Percentiles rank a stretch among this genome's conserved stretches.
Evolutionary conservation across 1,140 invertebrate species (phyloP).

Genomic region (Drosophila eugracilis): DNA sequence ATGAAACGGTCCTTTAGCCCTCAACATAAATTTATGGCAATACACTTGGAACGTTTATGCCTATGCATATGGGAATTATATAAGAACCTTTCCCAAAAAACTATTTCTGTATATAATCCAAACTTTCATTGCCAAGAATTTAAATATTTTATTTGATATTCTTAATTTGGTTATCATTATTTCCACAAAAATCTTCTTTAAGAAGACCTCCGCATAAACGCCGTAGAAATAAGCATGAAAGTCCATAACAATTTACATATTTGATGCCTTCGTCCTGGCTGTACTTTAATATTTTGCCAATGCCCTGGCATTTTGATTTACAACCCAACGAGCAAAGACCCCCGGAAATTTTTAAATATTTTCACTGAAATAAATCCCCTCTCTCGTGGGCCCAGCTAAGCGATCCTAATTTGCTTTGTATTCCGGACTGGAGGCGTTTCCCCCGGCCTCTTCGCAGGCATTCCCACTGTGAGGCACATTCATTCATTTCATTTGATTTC

Average conservation of each 20-base stretch:
- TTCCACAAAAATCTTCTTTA: not conserved
- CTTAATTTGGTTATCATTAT: not conserved
- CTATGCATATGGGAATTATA: not conserved
- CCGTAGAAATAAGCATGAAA: not conserved
- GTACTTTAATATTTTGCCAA: constrained; percentile 58
- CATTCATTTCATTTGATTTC: constrained; percentile 77
- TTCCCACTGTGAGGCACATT: constrained; percentile 38
- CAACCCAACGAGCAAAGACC: constrained; percentile 45
- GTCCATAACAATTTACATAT: constrained; percentile 64
- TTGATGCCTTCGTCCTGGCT: constrained; percentile 51
- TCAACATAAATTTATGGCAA: constrained; percentile 51
- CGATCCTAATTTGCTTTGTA: constrained; percentile 53
- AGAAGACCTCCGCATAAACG: not conserved
- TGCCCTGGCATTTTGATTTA: constrained; percentile 75
- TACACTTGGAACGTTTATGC: constrained; percentile 6
- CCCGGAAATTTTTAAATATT: constrained; percentile 60
- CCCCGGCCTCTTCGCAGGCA: constrained; percentile 29
- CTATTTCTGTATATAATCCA: no score
- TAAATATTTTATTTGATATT: not conserved
- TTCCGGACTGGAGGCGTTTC: constrained; percentile 36
- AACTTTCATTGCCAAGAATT: not conserved
- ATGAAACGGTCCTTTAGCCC: constrained; percentile 30
- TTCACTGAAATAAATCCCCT: constrained; percentile 46
- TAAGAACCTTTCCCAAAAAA: no score
- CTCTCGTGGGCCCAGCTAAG: constrained; percentile 38